Base-by-base conservation (phyloP, 1,140 invertebrate species). In the Uloborus diversus region DNA sequence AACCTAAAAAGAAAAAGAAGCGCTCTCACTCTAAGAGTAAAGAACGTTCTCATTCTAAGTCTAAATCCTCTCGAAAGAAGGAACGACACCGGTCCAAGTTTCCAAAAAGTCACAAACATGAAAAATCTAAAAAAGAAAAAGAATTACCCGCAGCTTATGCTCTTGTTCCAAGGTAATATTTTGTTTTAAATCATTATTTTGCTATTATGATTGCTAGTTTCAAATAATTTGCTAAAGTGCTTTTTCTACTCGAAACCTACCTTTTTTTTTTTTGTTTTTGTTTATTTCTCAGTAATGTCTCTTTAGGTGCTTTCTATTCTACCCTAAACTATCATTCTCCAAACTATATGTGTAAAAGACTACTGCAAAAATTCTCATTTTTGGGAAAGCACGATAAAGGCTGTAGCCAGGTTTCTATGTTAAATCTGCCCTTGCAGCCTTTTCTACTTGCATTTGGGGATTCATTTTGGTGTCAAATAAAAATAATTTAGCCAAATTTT, bases 101-200 rank as follows among this genome's bases (percentile, higher is more conserved):
- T 3, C 69, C 11, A 4, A 30, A 33, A n/a, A 28, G 28, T 4
- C 23, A 59, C n/a, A 17, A 59, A 11, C 28, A 59, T 7, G 56
- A 59, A 30, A 59, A 59, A 30, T 59, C 56, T 28, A 64, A 53
- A 17, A 75, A 64, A 42, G 70, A 61, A 23, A 73, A 73, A 33
- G n/a, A 73, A 20, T 14, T 75, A 9, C 71, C 71, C 27, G 71
- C 71, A 9, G 71, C 71, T 20, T 75, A 75, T 64, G 57, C 71
- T 2, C 32, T 42, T 33, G 17, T 25, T 27, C 9, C n/a, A 27
- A 20, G 42, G 59, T 64, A 64, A 33, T 25, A 23, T n/a, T 30
- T 56, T 11, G 17, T 42, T 42, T 42, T 42, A 42, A 13, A 42
- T 13, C 37, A 13, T 42, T 42, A 13, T 2, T 13, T 42, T 13